Base-by-base conservation (phyloP, 2,888 invertebrate species). In the Bellardia bayeri region DNA sequence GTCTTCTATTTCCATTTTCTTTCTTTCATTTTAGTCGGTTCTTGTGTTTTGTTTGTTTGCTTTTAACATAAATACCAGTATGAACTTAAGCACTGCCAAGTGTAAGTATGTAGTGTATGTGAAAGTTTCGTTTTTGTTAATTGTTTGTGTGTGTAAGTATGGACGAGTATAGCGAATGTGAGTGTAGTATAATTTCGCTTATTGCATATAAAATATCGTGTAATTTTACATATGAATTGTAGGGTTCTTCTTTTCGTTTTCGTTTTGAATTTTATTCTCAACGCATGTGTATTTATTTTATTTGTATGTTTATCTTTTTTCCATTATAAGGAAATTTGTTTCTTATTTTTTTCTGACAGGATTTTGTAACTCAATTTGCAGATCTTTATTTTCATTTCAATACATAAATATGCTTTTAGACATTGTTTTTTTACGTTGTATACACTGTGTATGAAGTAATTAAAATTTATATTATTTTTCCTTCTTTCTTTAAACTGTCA, bases 151-250 rank as follows among this genome's bases (percentile, higher is more conserved):
- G 61, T 75, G 40, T 33, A 11, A 69, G 37, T 58, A 69, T 58
- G 45, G 23, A 51, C 33, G 16, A 76, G 49, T 81, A 42, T 76
- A 64, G 56, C 71, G 75, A 51, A 56, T 69, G 68, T 71, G 75
- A 71, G 81, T 49, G 42, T 66, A 45, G 42, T 66, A 45, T 33
- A 72, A 82, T 74, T 83, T 42, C 80, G 56, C 83, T 80, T 86
- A 56, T 83, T 80, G 79, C 80, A 56, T 64, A 78, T 87, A 83
- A 81, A 83, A 86, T 69, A 86, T 86, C 79, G 79, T 82, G 82
- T 76, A 71, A 74, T 83, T 86, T 75, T 75, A 40, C 69, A 64
- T 69, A 45, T 61, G 45, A 61, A 63, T 71, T 85, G 13, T 56
- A 54, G 61, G 72, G 14, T 63, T 54, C 66, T 68, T 2, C 51